phyloP scores from a whole-genome alignment of 1,140 invertebrate species.

The Papilio polytes region DNA sequence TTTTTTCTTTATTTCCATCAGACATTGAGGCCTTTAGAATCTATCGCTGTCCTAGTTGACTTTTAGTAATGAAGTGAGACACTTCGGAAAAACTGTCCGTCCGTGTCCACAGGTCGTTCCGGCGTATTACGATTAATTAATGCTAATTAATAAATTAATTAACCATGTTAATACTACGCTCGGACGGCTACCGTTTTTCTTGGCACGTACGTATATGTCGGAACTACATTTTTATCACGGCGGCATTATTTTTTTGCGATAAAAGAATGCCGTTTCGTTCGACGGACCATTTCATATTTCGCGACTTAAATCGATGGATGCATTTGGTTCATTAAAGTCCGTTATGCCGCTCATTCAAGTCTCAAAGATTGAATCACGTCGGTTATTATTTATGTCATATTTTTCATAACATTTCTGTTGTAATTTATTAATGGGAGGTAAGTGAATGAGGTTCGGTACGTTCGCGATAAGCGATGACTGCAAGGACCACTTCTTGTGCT shows the following conservation, averaged over 20 bases:
- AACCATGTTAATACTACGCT: slow-evolving; percentile 74
- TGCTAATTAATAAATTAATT: slow-evolving; percentile 82
- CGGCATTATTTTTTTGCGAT: slow-evolving; percentile 58
- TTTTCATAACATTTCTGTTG: slow-evolving; percentile 53
- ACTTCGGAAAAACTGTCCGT: slow-evolving; percentile 66
- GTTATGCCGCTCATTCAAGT: slow-evolving; percentile 61
- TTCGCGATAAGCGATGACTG: slow-evolving; percentile 35
- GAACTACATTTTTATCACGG: slow-evolving; percentile 65
- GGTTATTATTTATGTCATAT: slow-evolving; percentile 65
- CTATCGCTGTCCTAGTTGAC: slow-evolving; percentile 52
- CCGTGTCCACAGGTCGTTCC: slow-evolving; percentile 57
- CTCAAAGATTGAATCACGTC: slow-evolving; percentile 56
- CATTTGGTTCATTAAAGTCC: slow-evolving; percentile 47
- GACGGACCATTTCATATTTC: slow-evolving; percentile 54
- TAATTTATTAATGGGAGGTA: slow-evolving; percentile 51
- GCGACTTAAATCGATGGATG: slow-evolving; percentile 52
- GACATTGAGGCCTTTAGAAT: slow-evolving; percentile 40
- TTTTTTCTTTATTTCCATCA: background rate
- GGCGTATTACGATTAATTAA: slow-evolving; percentile 74
- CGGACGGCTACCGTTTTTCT: slow-evolving; percentile 68
- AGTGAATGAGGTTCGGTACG: slow-evolving; percentile 42
- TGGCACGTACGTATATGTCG: slow-evolving; percentile 61
- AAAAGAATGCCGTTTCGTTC: slow-evolving; percentile 35
- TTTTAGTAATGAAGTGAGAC: slow-evolving; percentile 55
- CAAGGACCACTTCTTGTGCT: slow-evolving; percentile 45